Evolutionary conservation across 37 sponge, comb jelly and placozoan genomes (phyloP).

Genomic region (Tethya wilhelma): DNA sequence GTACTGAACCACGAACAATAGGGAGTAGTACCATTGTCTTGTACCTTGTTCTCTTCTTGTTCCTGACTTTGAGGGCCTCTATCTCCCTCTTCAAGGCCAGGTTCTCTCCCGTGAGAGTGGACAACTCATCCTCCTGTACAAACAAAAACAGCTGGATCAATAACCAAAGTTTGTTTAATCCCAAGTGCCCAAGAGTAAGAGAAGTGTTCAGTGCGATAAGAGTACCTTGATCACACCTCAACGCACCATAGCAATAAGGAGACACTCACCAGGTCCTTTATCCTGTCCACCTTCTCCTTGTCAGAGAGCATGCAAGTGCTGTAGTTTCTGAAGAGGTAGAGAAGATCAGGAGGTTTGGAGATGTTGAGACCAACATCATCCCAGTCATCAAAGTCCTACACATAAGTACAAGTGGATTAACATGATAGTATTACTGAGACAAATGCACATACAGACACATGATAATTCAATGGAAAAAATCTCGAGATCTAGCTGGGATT

Average conservation of each 20-base stretch:
- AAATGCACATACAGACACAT: too few species aligned
- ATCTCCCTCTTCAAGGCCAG: constrained; percentile 87
- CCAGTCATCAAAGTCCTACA: constrained; percentile 97
- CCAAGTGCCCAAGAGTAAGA: too few species aligned
- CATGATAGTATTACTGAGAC: too few species aligned
- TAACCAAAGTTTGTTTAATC: background rate
- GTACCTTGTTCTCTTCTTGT: constrained; percentile 43
- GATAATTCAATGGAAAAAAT: background rate
- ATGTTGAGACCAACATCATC: constrained; percentile 95
- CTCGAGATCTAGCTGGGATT: background rate
- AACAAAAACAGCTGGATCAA: background rate
- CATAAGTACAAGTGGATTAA: background rate
- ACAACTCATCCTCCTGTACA: constrained; percentile 54
- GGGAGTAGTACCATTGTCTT: background rate
- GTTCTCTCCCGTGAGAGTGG: constrained; percentile 25
- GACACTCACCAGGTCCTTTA: constrained; percentile 62
- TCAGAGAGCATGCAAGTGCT: constrained; percentile 50
- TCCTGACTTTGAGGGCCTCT: constrained; percentile 49
- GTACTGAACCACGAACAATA: too few species aligned
- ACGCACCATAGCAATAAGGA: too few species aligned
- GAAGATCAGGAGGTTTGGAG: constrained; percentile 88
- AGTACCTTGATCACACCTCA: too few species aligned
- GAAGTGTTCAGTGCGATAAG: too few species aligned
- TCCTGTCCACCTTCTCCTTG: constrained; percentile 61
- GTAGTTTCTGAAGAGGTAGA: constrained; percentile 83